A percentile compares a stretch with the other conserved stretches of the same genome.
Evolutionary conservation across 2,888 invertebrate species (phyloP).

Genomic region (Alentia gelatinosa): DNA sequence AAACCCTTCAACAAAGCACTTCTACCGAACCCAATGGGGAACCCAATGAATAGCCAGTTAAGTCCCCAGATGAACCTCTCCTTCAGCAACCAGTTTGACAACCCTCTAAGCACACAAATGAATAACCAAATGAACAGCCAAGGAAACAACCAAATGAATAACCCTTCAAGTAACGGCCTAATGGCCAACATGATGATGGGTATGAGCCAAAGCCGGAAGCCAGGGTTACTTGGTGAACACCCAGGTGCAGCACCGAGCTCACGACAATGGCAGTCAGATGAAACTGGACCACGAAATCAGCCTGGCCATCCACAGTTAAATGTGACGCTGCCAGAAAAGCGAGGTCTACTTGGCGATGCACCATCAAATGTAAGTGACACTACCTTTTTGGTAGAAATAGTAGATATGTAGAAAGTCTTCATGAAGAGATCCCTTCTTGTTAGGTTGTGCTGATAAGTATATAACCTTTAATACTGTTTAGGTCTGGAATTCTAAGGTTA

Average conservation of each 20-base stretch:
- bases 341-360: neutral
- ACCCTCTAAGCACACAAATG: neutral
- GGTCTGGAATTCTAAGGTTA: too few relatives aligned
- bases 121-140: neutral
- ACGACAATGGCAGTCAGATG: constrained; percentile 23
- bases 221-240: constrained; percentile 41
- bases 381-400: too few relatives aligned
- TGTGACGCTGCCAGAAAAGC: neutral
- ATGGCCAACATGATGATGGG: neutral
- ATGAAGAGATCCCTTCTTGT: too few relatives aligned
- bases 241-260: neutral
- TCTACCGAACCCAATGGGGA: neutral
- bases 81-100: neutral
- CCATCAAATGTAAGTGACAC: neutral
- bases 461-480: too few relatives aligned
- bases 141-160: neutral
- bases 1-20: neutral
- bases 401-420: too few relatives aligned
- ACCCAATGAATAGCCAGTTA: neutral
- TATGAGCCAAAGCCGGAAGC: neutral
- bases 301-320: neutral
- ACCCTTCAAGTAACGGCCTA: neutral
- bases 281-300: neutral
- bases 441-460: too few relatives aligned
- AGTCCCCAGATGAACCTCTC: too few relatives aligned